These are phyloP conservation scores for Yasuhikotakia modesta DNA, from an alignment of 2,797 vertebrate species.

Conservation along the genomic window DNA sequence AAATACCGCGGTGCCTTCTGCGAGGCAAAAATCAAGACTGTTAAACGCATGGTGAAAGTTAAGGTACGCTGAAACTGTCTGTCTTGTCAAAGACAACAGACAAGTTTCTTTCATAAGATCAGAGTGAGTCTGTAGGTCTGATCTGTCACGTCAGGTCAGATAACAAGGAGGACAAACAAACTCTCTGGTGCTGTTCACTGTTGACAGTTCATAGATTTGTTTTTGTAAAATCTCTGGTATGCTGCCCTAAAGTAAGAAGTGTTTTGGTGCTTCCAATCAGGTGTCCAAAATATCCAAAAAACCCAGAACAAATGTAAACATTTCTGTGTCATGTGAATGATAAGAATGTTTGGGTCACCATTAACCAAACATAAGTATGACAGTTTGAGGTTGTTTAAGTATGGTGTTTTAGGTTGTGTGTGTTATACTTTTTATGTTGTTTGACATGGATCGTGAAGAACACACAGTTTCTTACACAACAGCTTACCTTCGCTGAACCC, in stretches of 20 bases:
- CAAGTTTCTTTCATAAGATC: background rate
- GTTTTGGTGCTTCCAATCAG: too few species aligned
- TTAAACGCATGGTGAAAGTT: slow-evolving; percentile 97
- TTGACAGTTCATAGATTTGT: slow-evolving; percentile 44
- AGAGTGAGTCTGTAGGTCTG: background rate
- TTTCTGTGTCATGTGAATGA: background rate
- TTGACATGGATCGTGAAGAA: slow-evolving; percentile 42
- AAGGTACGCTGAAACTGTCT: slow-evolving; percentile 79
- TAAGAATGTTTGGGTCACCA: slow-evolving; percentile 15
- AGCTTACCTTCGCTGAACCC: slow-evolving; percentile 55
- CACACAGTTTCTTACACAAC: slow-evolving; percentile 48
- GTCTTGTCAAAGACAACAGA: background rate
- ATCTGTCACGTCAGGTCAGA: slow-evolving; percentile 26
- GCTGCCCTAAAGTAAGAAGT: too few species aligned
- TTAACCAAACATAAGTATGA: too few species aligned
- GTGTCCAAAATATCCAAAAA: too few species aligned
- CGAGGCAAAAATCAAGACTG: slow-evolving; percentile 98
- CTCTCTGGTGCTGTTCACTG: slow-evolving; percentile 17
- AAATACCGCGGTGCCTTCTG: slow-evolving; percentile 99
- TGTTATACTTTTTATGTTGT: slow-evolving; percentile 3
- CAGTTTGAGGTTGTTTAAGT: too few species aligned
- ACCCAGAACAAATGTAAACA: background rate
- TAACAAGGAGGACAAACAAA: slow-evolving; percentile 41
- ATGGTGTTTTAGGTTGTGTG: background rate
- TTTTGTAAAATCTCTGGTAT: too few species aligned